Conservation (phyloP, 2,113 vertebrate genomes). For the Piaya cayana region DNA sequence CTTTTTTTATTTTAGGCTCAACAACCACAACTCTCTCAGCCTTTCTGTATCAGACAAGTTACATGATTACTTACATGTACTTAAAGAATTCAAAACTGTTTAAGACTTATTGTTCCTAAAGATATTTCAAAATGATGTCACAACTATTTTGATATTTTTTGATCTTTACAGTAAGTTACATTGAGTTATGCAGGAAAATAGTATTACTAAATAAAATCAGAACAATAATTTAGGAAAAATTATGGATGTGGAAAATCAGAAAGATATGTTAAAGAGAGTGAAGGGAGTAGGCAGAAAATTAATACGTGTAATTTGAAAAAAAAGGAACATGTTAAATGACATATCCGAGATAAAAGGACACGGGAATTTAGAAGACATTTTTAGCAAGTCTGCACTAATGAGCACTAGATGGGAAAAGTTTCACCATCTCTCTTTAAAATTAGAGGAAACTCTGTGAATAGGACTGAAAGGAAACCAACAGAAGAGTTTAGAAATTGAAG, state of each 20-base stretch:
- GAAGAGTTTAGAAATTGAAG: not conserved
- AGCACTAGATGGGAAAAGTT: not conserved
- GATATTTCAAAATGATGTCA: not conserved
- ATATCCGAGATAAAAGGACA: not conserved
- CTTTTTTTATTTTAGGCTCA: too few species aligned
- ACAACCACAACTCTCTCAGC: too few species aligned
- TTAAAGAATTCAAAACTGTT: not conserved
- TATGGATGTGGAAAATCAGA: not conserved
- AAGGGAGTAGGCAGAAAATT: not conserved
- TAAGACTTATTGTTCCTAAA: not conserved
- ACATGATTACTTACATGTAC: not conserved
- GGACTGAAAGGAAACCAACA: not conserved
- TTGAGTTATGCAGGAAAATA: not conserved
- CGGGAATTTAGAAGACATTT: not conserved
- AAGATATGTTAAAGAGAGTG: not conserved
- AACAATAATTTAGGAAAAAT: not conserved
- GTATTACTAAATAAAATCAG: not conserved
- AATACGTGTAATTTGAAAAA: not conserved
- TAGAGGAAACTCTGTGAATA: not conserved
- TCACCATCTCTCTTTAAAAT: not conserved
- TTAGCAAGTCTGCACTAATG: not conserved
- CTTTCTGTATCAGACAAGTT: not conserved
- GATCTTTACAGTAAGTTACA: not conserved
- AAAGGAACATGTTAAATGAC: not conserved
- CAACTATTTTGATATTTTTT: not conserved